Base-by-base conservation (phyloP, 2,797 vertebrate species). In the Coluber constrictor region DNA sequence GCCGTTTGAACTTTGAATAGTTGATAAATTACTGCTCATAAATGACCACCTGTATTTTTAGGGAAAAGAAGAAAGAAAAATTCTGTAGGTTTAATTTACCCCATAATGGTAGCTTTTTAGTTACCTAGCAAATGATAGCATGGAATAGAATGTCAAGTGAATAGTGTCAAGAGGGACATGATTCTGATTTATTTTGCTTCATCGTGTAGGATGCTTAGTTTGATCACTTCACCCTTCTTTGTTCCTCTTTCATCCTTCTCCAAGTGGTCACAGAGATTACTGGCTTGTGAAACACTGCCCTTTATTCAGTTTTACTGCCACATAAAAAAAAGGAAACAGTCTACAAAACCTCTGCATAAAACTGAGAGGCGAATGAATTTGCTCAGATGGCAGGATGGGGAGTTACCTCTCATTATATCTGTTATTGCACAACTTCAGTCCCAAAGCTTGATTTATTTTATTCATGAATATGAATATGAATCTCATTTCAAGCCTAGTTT, bases 341-440 rank as follows among this genome's bases (percentile, higher is more conserved):
- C 57, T 86, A 90, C 61, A 92, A 92, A 86, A 60, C 47, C 57
- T 61, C 70, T 83, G 23, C 43, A 55, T 92, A 92, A 92, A 90
- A 86, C 47, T 90, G 74, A 29, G 6, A 86, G 11, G n/a, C 29
- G 51, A 88, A 88, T 56, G 23, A 55, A 56, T 29, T 29, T 43
- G 12, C 43, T 83, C 74, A 83, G 74, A 83, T 47, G 37, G 43
- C 37, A 83, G 20, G 23, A 12, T 83, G 74, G 37, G 74, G 74
- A 47, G 74, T 83, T 83, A 47, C 37, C 20, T 47, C 20, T 83
- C 20, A 47, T 83, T 83, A 83, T 83, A 47, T 83, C 20, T 83
- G 37, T 83, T 47, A 83, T 47, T 83, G 10, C 37, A 25, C 74
- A 83, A 47, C 4, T 20, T 47, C 74, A 83, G 74, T 47, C 37